These are phyloP conservation scores for Rhabdomys pumilio DNA, from an alignment of 2,797 vertebrate genomes.

Conservation along the genomic window DNA sequence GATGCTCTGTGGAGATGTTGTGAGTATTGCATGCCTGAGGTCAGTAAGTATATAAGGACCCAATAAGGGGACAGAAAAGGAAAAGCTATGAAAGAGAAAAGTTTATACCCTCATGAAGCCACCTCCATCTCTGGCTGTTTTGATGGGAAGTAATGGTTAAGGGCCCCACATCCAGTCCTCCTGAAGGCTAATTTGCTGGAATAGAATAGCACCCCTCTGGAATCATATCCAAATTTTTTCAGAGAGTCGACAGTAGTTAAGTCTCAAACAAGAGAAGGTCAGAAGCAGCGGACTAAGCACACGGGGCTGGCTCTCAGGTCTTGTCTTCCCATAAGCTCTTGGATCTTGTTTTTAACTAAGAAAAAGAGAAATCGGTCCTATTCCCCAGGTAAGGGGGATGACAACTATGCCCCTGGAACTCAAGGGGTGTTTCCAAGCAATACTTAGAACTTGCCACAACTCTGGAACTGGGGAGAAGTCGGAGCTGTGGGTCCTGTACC, in stretches of 20 bases:
- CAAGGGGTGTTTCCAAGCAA: rapidly evolving
- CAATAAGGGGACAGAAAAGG: background rate
- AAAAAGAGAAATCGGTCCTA: background rate
- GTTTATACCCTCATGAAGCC: background rate
- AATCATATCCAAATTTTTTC: too few relatives aligned
- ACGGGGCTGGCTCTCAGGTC: background rate
- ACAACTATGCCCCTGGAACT: background rate
- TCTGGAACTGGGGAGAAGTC: background rate
- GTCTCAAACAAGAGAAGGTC: background rate
- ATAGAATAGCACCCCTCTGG: too few relatives aligned
- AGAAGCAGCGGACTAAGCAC: rapidly evolving
- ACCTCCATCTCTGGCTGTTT: background rate
- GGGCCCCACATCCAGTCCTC: rapidly evolving
- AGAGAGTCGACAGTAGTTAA: background rate
- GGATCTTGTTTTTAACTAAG: too few relatives aligned
- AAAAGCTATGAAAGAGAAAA: background rate
- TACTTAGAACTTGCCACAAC: background rate
- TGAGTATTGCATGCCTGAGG: background rate
- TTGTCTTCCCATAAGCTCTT: background rate
- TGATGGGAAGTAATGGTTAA: rapidly evolving
- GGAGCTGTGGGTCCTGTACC: rapidly evolving
- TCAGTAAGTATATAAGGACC: background rate
- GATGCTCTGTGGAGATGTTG: rapidly evolving
- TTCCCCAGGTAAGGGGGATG: background rate
- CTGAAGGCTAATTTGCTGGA: rapidly evolving